A percentile compares a stretch with the other conserved stretches of the same genome.
These are phyloP conservation scores for Hybognathus amarus DNA, from an alignment of 2,797 vertebrate species.

Conservation along the genomic window DNA sequence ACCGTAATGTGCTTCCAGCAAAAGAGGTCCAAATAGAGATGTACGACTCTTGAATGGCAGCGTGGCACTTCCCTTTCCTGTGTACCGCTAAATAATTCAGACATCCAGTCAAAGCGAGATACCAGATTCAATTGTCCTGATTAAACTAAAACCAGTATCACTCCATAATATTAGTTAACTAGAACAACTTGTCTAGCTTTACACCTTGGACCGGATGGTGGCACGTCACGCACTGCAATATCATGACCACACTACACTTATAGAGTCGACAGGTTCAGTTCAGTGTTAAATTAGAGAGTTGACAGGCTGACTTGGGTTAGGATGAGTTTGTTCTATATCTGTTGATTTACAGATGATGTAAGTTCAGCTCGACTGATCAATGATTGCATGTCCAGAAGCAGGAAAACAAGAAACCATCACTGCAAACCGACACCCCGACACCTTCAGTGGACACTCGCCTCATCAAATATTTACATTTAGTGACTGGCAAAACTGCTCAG, in stretches of 20 bases:
- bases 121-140: slow-evolving; percentile 24
- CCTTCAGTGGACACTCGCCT: slow-evolving; percentile 63
- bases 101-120: slow-evolving; percentile 14
- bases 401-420: slow-evolving; percentile 70
- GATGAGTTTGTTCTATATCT: not conserved
- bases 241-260: not conserved
- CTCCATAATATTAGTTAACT: slow-evolving; percentile 57
- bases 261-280: not conserved
- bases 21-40: not conserved
- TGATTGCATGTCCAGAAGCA: slow-evolving; percentile 57
- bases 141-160: slow-evolving; percentile 43
- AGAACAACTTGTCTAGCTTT: slow-evolving; percentile 62
- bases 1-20: not conserved
- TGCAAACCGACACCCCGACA: slow-evolving; percentile 73
- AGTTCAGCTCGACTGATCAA: slow-evolving; percentile 3
- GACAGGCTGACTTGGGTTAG: not conserved
- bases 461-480: slow-evolving; percentile 78
- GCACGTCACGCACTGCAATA: not conserved
- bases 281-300: not conserved
- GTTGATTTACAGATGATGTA: not conserved
- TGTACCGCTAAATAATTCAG: slow-evolving; percentile 44
- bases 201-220: not conserved
- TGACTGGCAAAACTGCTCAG: slow-evolving; percentile 65
- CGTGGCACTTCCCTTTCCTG: slow-evolving; percentile 38
- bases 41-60: slow-evolving; percentile 32